Evolutionary conservation across 2,888 invertebrate species (phyloP).

Genomic region (Dasysyrphus albostriatus): DNA sequence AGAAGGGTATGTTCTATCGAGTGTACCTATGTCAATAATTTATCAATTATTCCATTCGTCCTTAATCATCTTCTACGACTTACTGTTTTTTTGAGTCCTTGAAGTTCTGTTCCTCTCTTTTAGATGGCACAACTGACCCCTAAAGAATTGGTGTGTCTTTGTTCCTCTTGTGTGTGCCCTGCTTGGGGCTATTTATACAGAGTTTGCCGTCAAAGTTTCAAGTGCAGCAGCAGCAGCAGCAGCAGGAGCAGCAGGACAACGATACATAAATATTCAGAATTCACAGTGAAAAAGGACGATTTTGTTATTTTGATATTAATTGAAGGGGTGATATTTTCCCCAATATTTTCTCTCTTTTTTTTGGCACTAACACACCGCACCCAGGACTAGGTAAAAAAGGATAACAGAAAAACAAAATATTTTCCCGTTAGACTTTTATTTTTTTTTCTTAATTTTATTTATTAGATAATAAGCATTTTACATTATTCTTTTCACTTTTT

Average conservation of each 20-base stretch:
- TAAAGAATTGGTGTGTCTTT: conserved; percentile 24
- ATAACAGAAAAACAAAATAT: conserved; percentile 55
- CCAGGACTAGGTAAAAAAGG: conserved; percentile 53
- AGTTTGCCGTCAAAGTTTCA: conserved; percentile 66
- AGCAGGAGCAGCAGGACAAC: conserved; percentile 33
- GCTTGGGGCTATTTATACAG: conserved; percentile 45
- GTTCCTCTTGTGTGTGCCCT: conserved; percentile 16
- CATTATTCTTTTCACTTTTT: neutral
- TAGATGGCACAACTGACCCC: conserved; percentile 36
- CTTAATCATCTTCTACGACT: conserved; percentile 54
- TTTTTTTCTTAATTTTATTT: conserved; percentile 18
- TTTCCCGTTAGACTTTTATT: neutral
- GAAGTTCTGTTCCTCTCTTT: conserved; percentile 36
- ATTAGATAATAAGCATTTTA: conserved; percentile 4
- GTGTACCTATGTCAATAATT: conserved; percentile 70
- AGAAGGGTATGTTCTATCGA: conserved; percentile 13
- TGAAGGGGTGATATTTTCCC: conserved; percentile 6
- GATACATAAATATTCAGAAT: conserved; percentile 53
- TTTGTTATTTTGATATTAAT: conserved; percentile 11
- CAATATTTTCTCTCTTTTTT: conserved; percentile 21
- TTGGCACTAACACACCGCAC: conserved; percentile 63
- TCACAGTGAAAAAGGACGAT: conserved; percentile 57
- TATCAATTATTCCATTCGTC: conserved; percentile 69
- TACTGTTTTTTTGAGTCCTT: conserved; percentile 62
- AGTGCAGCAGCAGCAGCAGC: conserved; percentile 60